Base-by-base conservation (phyloP, 2,888 invertebrate genomes). In the Chalcosyrphus nemorum region DNA sequence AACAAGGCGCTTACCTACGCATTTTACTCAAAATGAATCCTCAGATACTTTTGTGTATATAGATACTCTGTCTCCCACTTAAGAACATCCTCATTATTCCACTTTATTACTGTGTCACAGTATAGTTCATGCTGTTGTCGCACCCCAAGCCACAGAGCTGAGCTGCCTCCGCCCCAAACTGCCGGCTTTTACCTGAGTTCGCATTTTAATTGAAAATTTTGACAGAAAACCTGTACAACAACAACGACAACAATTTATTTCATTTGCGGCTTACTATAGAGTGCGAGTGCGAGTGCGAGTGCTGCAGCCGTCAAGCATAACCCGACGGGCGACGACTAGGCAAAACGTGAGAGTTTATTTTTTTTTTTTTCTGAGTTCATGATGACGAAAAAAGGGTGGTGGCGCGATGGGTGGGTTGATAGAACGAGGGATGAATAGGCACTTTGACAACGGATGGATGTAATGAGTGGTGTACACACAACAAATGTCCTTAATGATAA, bases 131-230 rank as follows among this genome's bases (percentile, higher is more conserved):
- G 50, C 50, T 32, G 50, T 35, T 74, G 52, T 71, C 70, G 66
- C 56, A 66, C 59, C 65, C 47, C 72, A 54, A 56, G 47, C 56
- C 78, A 52, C 63, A 43, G 38, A 57, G 27, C 71, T 47, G 38
- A 57, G 27, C 71, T 47, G 9, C 47, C 59, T 2, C n/a, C 56
- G 7, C 19, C 35, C 24, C 32, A 19, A n/a, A n/a, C n/a, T n/a
- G 6, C 54, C n/a, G 29, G 32, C 17, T 50, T 80, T 56, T 84
- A 84, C 84, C 84, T 84, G 84, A 80, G 84, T 75, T 80, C 84
- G 84, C 84, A 84, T 84, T 78, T 84, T 84, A 84, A 84, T 84
- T 84, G 84, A 84, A 84, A 84, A 84, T 80, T 84, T 84, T 80
- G 84, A 84, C 84, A 84, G 84, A 84, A 70, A 84, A 84, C 72